Evolutionary conservation across 2,888 invertebrate genomes (phyloP), one percentile per base, ranked within the genome.

Genomic region (Neoascia interrupta): DNA sequence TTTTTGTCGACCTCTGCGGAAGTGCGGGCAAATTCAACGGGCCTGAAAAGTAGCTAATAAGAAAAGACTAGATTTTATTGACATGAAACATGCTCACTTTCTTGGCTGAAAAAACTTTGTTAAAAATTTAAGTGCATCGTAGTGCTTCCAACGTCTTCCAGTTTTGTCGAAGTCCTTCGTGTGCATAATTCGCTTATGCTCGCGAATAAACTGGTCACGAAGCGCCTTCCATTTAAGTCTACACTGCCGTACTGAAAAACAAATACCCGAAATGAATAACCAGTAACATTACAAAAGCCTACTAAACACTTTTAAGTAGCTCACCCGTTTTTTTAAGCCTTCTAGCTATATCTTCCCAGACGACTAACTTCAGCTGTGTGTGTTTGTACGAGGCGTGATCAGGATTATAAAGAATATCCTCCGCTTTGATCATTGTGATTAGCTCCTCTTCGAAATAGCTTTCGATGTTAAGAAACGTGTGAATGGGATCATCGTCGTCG

Each of bases 371-470:
- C 5, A 85, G 60, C 43, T 86, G 86, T 1, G 85, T 82, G 81
- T 87, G 87, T 11, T 86, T 86, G 80, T 87, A 87, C 56, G 84
- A 84, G 5, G 85, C 83, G 81, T 87, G 85, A 41, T 83, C 82
- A 43, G 82, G 83, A 43, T 87, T 85, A 72, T 87, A 87, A 8
- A 87, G 82, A 54, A 87, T 83, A 26, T 86, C 84, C 31, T 86
- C 86, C 18, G 85, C 84, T 49, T 86, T 84, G 15, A 87, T 83
- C 58, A 87, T 72, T 8, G 83, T 81, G 13, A 87, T 87, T 2
- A 87, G 82, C 60, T 87, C 86, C 54, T 87, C 86, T 53, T 87
- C 87, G 31, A 87, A 87, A 66, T 87, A 87, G 68, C 86, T 87
- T 74, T 87, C 87, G 64, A 87, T 87, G 60, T 87, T 87, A 0